Evolutionary conservation across 2,797 vertebrate genomes (phyloP), one percentile per base, ranked within the genome.

Genomic region (Poeciliopsis paucimaculata): DNA sequence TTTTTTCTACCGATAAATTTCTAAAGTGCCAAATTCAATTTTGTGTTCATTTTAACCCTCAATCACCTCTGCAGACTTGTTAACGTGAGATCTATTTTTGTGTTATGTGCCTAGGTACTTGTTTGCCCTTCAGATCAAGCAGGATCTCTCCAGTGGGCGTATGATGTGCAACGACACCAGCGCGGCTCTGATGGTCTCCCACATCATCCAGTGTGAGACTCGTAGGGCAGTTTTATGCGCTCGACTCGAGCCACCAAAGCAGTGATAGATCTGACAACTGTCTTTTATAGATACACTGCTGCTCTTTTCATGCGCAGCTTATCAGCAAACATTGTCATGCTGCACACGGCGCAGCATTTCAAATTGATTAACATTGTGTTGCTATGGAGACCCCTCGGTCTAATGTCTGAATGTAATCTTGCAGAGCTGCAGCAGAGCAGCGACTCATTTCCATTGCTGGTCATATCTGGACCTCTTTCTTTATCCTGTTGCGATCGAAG

Each of bases 111-210:
- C 16, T 94, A 99, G 98, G 96, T 99, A 99, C 95, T 96, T 99
- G 88, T 99, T 99, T 93, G 98, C 98, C 39, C 96, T 99, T 83
- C 98, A 99, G 93, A 96, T 99, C 90, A 98, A 97, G 93, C 97
- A 98, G 92, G 98, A 99, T 90, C 88, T 99, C 92, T 97, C 95
- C 79, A 94, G 96, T 53, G 97, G 98, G 88, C 95, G 94, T 75
- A 92, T 99, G 90, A 97, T 96, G 0, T 99, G 98, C 89, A 99
- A 97, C 0, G 98, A 99, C 86, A 97, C 95, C 93, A 99, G 97
- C 15, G 95, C 97, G 0, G 97, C 98, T 18, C 97, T 99, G 84
- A 90, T 99, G 93, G 96, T 99, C 90, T 98, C 98, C 2, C 97
- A 99, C 82, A 97, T 99, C 87, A 96, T 99, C 75, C 98, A 99